Evolutionary conservation across 2,797 vertebrate species (phyloP).

Genomic region (Neopelma chrysocephalum): DNA sequence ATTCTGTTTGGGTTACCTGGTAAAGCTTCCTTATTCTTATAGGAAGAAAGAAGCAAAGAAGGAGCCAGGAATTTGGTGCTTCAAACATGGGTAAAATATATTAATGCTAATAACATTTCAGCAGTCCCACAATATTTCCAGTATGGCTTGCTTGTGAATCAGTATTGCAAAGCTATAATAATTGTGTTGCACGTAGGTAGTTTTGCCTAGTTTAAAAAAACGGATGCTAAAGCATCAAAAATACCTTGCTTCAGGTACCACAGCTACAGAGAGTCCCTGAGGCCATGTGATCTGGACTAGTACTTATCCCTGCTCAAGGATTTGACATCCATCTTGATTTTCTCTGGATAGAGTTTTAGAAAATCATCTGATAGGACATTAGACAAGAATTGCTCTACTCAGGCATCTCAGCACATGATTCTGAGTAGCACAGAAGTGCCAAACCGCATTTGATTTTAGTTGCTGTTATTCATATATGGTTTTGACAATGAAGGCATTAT

Average conservation of each 20-base stretch:
- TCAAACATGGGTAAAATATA: background rate
- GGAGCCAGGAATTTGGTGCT: background rate
- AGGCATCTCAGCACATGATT: background rate
- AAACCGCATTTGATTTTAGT: background rate
- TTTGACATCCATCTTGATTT: constrained; percentile 1
- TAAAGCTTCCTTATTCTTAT: background rate
- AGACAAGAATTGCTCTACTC: background rate
- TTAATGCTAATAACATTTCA: background rate
- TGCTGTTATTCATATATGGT: background rate
- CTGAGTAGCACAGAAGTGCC: constrained; percentile 1
- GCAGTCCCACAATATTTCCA: background rate
- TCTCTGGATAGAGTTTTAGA: background rate
- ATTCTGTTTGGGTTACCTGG: background rate
- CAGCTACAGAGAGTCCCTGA: background rate
- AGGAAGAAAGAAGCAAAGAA: background rate
- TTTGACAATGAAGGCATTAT: constrained; percentile 9
- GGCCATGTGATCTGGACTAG: background rate
- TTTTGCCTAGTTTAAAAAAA: background rate
- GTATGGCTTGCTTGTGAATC: background rate
- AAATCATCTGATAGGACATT: constrained; percentile 1
- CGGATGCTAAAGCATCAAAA: background rate
- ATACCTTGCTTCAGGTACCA: background rate
- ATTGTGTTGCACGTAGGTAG: background rate
- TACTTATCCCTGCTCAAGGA: background rate
- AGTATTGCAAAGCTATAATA: background rate